Percentiles rank a stretch among this genome's conserved stretches.
Conservation (phyloP, 2,797 vertebrate species). For the Pangasius mekongensis region DNA sequence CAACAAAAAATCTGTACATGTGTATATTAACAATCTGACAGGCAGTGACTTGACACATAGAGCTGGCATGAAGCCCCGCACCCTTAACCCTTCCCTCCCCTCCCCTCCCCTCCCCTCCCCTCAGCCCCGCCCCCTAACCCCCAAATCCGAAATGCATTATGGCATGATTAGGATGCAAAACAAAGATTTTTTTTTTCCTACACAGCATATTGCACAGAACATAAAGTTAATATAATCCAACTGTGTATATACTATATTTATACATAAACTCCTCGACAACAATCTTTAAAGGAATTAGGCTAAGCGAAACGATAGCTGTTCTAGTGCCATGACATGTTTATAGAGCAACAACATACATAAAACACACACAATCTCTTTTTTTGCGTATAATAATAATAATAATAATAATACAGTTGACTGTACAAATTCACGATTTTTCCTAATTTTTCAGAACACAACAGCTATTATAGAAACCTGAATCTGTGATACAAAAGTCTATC, state of each 20-base stretch:
- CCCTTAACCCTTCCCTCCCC: slow-evolving; percentile 61
- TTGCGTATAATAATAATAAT: slow-evolving; percentile 78
- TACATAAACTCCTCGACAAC: slow-evolving; percentile 84
- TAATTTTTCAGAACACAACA: slow-evolving; percentile 96
- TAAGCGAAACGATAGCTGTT: slow-evolving; percentile 89
- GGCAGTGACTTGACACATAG: slow-evolving; percentile 98
- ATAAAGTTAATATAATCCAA: slow-evolving; percentile 88
- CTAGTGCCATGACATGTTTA: slow-evolving; percentile 96
- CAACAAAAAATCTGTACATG: slow-evolving; percentile 88
- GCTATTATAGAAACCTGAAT: slow-evolving; percentile 95
- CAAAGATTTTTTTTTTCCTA: slow-evolving; percentile 81
- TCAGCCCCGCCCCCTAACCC: background rate
- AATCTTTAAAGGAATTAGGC: slow-evolving; percentile 86
- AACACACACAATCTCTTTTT: slow-evolving; percentile 95
- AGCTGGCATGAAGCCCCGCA: slow-evolving; percentile 90
- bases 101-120: slow-evolving; percentile 61
- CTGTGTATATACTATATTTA: slow-evolving; percentile 80
- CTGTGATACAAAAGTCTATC: slow-evolving; percentile 98
- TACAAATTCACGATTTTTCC: slow-evolving; percentile 94
- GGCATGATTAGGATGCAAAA: slow-evolving; percentile 87
- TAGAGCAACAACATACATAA: slow-evolving; percentile 97
- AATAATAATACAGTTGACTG: slow-evolving; percentile 92
- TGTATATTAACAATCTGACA: slow-evolving; percentile 99
- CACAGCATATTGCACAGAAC: slow-evolving; percentile 99
- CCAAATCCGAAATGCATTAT: slow-evolving; percentile 70